These are phyloP conservation scores for Drosophila melanosoma DNA, from an alignment of 2,888 invertebrate species.

Conservation along the genomic window DNA sequence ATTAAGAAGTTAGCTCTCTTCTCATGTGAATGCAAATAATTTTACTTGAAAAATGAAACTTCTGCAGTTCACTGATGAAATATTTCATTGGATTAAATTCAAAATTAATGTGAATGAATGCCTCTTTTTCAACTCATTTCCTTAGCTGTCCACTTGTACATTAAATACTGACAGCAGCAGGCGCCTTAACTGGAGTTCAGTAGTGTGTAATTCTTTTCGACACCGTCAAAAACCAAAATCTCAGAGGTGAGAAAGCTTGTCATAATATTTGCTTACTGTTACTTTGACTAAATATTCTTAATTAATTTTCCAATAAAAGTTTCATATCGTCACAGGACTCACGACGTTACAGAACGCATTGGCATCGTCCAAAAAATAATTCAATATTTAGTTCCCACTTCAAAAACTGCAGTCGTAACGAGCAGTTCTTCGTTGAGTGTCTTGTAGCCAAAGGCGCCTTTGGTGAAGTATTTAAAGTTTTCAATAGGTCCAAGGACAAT, in stretches of 20 bases:
- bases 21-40: neutral
- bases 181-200: neutral
- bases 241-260: neutral
- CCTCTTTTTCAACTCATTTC: neutral
- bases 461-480: neutral
- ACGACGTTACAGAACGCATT: slow-evolving; percentile 87
- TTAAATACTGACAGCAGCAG: neutral
- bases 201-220: neutral
- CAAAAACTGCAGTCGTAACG: slow-evolving; percentile 87
- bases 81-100: neutral
- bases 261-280: neutral
- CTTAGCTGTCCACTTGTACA: neutral
- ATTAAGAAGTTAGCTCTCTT: neutral
- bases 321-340: neutral
- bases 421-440: slow-evolving; percentile 88
- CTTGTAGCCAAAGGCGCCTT: slow-evolving; percentile 91
- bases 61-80: too few species aligned
- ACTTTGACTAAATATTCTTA: neutral
- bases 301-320: neutral
- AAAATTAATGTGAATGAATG: neutral
- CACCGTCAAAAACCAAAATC: slow-evolving; percentile 1
- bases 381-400: slow-evolving; percentile 95
- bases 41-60: neutral
- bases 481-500: neutral
- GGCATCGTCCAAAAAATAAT: slow-evolving; percentile 89